Conservation (phyloP, 2,113 vertebrate genomes). For the Lathamus discolor region DNA sequence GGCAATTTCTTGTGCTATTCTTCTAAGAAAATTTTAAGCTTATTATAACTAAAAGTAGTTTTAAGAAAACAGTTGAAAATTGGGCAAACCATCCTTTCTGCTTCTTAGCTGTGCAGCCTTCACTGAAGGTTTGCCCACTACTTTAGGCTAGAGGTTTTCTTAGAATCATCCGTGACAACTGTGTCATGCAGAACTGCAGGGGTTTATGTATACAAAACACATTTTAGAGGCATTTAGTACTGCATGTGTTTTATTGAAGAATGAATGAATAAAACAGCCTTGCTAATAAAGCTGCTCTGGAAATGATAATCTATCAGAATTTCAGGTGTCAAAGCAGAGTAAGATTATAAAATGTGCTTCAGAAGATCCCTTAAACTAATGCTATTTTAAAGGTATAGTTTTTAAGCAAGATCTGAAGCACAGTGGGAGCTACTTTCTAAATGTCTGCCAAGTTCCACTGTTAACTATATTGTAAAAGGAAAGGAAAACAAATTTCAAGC, state of each 20-base stretch:
- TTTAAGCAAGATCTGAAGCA: background rate
- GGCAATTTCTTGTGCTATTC: background rate
- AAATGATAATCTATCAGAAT: background rate
- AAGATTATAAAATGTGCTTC: background rate
- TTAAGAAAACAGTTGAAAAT: background rate
- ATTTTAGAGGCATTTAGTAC: constrained; percentile 22
- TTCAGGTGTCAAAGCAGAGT: background rate
- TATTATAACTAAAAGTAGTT: background rate
- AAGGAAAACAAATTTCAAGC: constrained; percentile 2
- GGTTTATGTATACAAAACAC: background rate
- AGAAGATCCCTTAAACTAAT: background rate
- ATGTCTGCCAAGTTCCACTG: background rate
- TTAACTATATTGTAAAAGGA: background rate
- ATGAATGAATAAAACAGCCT: constrained; percentile 13
- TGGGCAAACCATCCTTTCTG: background rate
- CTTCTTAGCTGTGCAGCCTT: background rate
- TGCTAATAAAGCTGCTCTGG: background rate
- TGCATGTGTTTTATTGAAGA: constrained; percentile 30
- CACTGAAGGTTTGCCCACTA: background rate
- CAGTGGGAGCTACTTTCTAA: background rate
- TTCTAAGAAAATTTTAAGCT: background rate
- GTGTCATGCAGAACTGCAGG: background rate
- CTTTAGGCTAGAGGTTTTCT: background rate
- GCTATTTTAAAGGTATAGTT: background rate
- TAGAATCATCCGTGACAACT: background rate